Conservation (phyloP, 2,797 vertebrate species). For the Steatocranus sp. region DNA sequence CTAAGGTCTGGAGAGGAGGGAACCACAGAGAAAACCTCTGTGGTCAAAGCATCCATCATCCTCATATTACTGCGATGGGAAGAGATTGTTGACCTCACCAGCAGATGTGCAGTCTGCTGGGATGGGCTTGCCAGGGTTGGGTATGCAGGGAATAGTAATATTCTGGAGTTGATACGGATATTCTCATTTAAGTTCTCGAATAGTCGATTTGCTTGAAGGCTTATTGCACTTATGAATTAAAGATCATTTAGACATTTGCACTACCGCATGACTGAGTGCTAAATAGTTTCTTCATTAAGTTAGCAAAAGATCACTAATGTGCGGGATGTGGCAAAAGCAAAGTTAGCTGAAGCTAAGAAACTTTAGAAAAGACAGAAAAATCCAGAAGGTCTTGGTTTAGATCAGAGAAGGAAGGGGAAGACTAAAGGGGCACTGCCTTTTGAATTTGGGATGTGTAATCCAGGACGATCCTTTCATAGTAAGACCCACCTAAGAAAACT, state of each 20-base stretch:
- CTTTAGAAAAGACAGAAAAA: not conserved
- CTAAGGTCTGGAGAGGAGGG: conserved; percentile 38
- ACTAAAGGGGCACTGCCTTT: not conserved
- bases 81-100: conserved; percentile 73
- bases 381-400: not conserved
- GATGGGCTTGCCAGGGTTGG: conserved; percentile 25
- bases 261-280: not conserved
- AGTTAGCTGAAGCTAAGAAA: not conserved
- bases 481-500: not conserved
- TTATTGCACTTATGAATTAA: not conserved
- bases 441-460: not conserved
- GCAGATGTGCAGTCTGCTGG: conserved; percentile 73
- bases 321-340: not conserved
- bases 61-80: conserved; percentile 66
- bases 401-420: not conserved
- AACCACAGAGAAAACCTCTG: conserved; percentile 68
- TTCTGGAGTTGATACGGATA: conserved; percentile 7
- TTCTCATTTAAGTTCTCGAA: conserved; percentile 6
- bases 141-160: not conserved
- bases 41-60: conserved; percentile 71
- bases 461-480: not conserved
- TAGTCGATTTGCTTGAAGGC: not conserved
- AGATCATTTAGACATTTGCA: not conserved
- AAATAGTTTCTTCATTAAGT: not conserved
- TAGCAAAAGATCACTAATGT: not conserved